These are phyloP conservation scores for Sebastes diaconus DNA, from an alignment of 2,797 vertebrate genomes.

Conservation along the genomic window DNA sequence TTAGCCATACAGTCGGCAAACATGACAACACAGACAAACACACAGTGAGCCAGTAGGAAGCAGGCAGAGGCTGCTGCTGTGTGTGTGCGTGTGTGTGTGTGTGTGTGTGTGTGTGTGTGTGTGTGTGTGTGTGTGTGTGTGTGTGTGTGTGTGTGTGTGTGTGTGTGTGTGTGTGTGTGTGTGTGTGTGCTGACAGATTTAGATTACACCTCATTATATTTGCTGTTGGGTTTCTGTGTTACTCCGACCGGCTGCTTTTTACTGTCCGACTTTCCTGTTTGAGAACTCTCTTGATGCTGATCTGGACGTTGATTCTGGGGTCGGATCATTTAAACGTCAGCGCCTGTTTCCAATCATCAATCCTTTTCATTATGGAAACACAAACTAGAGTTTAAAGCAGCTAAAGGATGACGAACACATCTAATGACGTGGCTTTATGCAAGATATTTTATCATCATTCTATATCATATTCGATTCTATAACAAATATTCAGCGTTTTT, in stretches of 20 bases:
- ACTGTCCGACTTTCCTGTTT: slow-evolving; percentile 10
- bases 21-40: slow-evolving; percentile 20
- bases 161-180: too few species aligned
- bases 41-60: neutral
- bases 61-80: slow-evolving; percentile 30
- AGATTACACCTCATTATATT: slow-evolving; percentile 47
- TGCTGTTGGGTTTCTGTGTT: slow-evolving; percentile 35
- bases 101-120: too few species aligned
- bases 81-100: too few species aligned
- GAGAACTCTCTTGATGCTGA: slow-evolving; percentile 24
- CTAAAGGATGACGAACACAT: neutral
- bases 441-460: neutral
- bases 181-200: slow-evolving; percentile 35
- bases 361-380: neutral
- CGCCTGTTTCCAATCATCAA: neutral
- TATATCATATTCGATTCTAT: too few species aligned
- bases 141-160: neutral
- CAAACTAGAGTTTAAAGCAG: neutral
- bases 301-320: neutral
- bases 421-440: neutral
- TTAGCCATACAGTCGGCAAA: slow-evolving; percentile 39
- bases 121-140: too few species aligned
- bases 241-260: neutral
- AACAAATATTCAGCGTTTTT: neutral
- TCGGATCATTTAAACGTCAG: neutral